Evolutionary conservation across 1,140 invertebrate species (phyloP), one percentile per base, ranked within the genome.

Genomic region (Eupristina koningsbergeri): DNA sequence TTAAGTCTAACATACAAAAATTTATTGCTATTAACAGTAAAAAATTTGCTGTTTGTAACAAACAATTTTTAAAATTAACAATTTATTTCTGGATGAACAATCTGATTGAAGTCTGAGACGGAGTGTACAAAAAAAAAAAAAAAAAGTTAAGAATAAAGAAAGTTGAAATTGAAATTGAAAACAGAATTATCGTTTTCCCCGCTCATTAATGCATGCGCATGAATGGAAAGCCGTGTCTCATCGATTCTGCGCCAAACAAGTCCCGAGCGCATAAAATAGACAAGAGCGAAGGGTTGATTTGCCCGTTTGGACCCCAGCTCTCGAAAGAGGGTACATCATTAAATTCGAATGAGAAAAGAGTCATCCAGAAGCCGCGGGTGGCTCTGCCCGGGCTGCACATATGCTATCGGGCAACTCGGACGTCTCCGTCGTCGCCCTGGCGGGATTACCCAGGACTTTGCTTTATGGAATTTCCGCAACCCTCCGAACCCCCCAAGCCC

Each of bases 261-360:
- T 74, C 34, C 45, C 11, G 69, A 13, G 13, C 11, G 74, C 58
- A 75, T 53, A 58, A 50, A 58, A 74, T n/a, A 74, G 71, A 31
- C 77, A 41, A 19, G 63, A 36, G 15, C 45, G 31, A 45, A 75
- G 71, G 80, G 64, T 71, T 81, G 81, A 11, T 39, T 5, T 26
- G 22, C 53, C 53, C 53, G 53, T 26, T 3, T 58, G 39, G 39
- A 29, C 69, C 39, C 69, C 45, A 26, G 39, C 26, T n/a, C 53
- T 7, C 53, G 63, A 31, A 11, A 1, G 5, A 34, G 73, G 45
- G 50, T 22, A 58, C 87, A 90, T 91, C 88, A 89, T 91, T 87
- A 90, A 89, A 91, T 91, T 89, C 89, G 87, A 89, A 90, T 90
- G 89, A 91, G 89, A 90, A 90, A 90, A 88, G 85, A 85, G 80